Evolutionary conservation across 2,888 invertebrate genomes (phyloP).

Genomic region (Rugalucina vietnamica): DNA sequence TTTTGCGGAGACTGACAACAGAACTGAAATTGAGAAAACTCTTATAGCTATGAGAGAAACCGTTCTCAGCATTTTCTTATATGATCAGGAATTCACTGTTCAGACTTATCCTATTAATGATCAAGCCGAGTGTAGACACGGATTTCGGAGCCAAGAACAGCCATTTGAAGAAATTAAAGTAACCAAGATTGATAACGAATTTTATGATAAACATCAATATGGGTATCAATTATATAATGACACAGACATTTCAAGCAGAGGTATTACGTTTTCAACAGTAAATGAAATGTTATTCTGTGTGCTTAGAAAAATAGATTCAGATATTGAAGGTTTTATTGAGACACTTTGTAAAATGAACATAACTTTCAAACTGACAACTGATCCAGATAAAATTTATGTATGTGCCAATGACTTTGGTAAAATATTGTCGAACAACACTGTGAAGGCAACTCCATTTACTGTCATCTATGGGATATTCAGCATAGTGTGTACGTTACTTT

Average conservation of each 20-base stretch:
- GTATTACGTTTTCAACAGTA: background rate
- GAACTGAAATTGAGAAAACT: background rate
- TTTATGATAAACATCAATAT: background rate
- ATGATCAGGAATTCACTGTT: background rate
- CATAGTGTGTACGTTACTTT: conserved; percentile 48
- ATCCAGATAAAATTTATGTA: background rate
- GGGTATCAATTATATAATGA: background rate
- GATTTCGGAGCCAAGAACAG: background rate
- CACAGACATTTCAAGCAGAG: background rate
- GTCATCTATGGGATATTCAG: conserved; percentile 18
- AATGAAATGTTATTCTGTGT: background rate
- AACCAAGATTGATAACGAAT: background rate
- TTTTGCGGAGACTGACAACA: background rate
- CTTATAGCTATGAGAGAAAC: background rate
- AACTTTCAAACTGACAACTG: background rate
- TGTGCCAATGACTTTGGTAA: background rate
- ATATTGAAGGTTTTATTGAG: background rate
- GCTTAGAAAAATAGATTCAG: background rate
- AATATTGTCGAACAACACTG: background rate
- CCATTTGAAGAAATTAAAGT: background rate
- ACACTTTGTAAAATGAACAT: background rate
- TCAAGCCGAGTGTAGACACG: background rate
- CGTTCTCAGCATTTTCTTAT: background rate
- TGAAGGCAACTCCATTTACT: background rate
- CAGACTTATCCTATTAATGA: background rate